Evolutionary conservation across 2,113 vertebrate species (phyloP).

Genomic region (Chloropsis hardwickii): DNA sequence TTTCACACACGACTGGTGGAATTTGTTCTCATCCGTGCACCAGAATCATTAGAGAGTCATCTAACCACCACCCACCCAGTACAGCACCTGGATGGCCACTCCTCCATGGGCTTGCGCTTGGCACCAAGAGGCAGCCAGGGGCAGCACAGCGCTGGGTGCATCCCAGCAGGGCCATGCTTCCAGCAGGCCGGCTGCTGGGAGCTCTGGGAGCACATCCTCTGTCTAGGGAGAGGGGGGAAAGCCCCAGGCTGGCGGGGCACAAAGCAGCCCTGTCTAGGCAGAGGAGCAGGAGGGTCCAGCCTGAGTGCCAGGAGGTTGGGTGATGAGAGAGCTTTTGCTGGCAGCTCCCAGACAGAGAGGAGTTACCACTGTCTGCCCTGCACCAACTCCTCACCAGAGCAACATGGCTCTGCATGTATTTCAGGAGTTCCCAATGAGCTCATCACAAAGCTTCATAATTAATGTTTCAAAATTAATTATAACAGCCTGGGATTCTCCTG

Average conservation of each 20-base stretch:
- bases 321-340: not conserved
- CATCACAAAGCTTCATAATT: not conserved
- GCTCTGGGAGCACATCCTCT: not conserved
- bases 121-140: not conserved
- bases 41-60: not conserved
- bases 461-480: not conserved
- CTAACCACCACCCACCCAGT: not conserved
- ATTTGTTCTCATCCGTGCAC: not conserved
- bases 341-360: not conserved
- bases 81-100: not conserved
- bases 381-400: not conserved
- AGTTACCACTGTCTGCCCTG: not conserved
- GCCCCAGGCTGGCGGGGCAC: not conserved
- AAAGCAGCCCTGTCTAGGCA: fast-evolving
- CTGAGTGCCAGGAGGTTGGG: fast-evolving
- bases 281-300: not conserved
- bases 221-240: not conserved
- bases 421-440: not conserved
- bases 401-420: not conserved
- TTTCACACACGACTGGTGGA: not conserved
- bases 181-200: not conserved
- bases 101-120: not conserved
- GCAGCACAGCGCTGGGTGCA: not conserved
- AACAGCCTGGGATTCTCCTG: not conserved
- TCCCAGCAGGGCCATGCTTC: not conserved